Conservation (phyloP, 2,113 vertebrate species). For the Xiphophorus maculatus region DNA sequence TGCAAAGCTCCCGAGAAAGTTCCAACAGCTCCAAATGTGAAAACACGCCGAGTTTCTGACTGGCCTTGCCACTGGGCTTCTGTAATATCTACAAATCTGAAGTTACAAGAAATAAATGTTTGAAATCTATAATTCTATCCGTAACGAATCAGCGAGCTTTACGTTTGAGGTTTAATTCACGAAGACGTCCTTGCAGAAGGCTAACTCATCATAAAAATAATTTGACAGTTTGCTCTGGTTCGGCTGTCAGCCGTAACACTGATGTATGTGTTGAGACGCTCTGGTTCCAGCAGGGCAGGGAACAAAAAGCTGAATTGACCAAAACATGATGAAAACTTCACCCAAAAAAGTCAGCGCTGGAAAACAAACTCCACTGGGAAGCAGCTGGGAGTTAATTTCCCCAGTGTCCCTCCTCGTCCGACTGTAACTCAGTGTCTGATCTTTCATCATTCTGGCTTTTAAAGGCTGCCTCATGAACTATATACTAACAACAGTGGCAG, state of each 20-base stretch:
- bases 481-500: background rate
- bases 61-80: too few relatives aligned
- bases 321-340: background rate
- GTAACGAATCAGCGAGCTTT: background rate
- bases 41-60: too few relatives aligned
- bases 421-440: background rate
- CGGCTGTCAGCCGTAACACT: background rate
- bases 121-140: background rate
- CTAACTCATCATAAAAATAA: background rate
- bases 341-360: background rate
- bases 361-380: background rate
- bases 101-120: background rate
- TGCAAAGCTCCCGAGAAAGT: too few relatives aligned
- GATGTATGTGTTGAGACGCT: too few relatives aligned
- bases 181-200: background rate
- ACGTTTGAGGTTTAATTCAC: background rate
- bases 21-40: too few relatives aligned
- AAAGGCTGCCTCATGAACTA: background rate
- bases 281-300: too few relatives aligned
- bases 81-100: background rate
- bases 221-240: background rate
- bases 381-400: background rate
- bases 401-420: background rate
- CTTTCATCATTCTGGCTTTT: background rate
- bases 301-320: conserved; percentile 2